Evolutionary conservation across 2,797 vertebrate genomes (phyloP).

Genomic region (Pseudocheirus occidentalis): DNA sequence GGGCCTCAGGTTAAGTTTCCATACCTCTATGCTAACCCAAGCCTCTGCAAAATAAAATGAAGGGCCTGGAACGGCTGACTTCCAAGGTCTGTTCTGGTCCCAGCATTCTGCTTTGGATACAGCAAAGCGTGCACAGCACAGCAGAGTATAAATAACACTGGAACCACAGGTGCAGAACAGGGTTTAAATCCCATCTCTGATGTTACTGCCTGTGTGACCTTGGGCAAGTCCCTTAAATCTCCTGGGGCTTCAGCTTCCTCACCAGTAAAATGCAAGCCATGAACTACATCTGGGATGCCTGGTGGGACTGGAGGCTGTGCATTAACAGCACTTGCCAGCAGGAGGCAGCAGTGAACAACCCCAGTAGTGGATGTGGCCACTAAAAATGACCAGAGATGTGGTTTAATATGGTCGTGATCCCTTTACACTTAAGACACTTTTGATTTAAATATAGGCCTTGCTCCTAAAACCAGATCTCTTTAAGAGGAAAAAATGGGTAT

Average conservation of each 20-base stretch:
- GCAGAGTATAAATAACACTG: not conserved
- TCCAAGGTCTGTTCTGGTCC: not conserved
- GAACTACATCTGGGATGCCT: not conserved
- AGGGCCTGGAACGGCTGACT: not conserved
- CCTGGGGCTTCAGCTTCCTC: not conserved
- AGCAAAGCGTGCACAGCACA: too few relatives aligned
- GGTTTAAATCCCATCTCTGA: not conserved
- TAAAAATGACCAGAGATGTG: not conserved
- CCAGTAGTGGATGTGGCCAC: not conserved
- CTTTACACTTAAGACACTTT: not conserved
- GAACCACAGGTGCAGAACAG: not conserved
- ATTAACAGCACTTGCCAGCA: not conserved
- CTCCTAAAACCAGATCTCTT: not conserved
- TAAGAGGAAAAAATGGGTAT: not conserved
- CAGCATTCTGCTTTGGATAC: not conserved
- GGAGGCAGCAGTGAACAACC: not conserved
- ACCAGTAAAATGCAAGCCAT: not conserved
- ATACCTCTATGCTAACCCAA: not conserved
- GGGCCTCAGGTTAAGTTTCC: not conserved
- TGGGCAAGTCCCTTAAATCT: not conserved
- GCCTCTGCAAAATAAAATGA: not conserved
- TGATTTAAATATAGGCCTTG: not conserved
- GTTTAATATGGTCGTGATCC: constrained; percentile 1
- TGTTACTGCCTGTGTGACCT: not conserved
- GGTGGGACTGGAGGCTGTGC: not conserved